Evolutionary conservation across 2,113 vertebrate species (phyloP).

Genomic region (Gobio gobio): DNA sequence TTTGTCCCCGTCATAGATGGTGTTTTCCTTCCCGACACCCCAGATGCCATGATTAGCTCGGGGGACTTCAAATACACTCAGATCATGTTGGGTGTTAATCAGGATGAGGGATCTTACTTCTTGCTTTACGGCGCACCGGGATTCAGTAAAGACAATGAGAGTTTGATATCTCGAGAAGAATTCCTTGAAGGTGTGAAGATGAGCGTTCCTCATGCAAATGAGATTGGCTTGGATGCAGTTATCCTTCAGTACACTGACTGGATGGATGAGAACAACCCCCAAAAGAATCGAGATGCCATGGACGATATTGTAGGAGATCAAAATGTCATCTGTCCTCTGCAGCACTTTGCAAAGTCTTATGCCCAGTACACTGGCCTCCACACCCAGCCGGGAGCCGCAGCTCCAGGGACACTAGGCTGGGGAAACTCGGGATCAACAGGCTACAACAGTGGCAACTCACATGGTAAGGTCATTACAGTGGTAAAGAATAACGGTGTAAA

Average conservation of each 20-base stretch:
- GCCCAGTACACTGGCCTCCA: constrained; percentile 74
- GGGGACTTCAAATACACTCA: constrained; percentile 82
- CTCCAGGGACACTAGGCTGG: constrained; percentile 59
- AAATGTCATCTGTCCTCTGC: constrained; percentile 89
- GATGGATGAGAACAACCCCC: constrained; percentile 85
- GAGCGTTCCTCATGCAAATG: constrained; percentile 88
- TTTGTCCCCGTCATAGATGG: constrained; percentile 91
- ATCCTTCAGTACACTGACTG: constrained; percentile 93
- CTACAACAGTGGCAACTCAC: constrained; percentile 68
- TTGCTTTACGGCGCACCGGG: constrained; percentile 89
- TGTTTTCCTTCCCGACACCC: constrained; percentile 82
- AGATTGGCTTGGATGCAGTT: constrained; percentile 88
- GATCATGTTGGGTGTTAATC: constrained; percentile 88
- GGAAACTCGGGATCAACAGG: constrained; percentile 46
- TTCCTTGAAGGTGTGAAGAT: constrained; percentile 87
- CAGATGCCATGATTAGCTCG: constrained; percentile 81
- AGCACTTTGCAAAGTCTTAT: constrained; percentile 81
- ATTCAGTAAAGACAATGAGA: constrained; percentile 93
- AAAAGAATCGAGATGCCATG: constrained; percentile 88
- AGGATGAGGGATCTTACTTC: constrained; percentile 91
- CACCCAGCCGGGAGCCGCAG: constrained; percentile 40
- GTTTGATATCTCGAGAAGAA: constrained; percentile 87
- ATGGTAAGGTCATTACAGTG: constrained; percentile 61
- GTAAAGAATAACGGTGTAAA: background rate
- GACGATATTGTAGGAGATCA: constrained; percentile 92